A percentile compares a stretch with the other conserved stretches of the same genome.
Conservation (phyloP, 2,113 vertebrate species). For the Notothenia coriiceps region DNA sequence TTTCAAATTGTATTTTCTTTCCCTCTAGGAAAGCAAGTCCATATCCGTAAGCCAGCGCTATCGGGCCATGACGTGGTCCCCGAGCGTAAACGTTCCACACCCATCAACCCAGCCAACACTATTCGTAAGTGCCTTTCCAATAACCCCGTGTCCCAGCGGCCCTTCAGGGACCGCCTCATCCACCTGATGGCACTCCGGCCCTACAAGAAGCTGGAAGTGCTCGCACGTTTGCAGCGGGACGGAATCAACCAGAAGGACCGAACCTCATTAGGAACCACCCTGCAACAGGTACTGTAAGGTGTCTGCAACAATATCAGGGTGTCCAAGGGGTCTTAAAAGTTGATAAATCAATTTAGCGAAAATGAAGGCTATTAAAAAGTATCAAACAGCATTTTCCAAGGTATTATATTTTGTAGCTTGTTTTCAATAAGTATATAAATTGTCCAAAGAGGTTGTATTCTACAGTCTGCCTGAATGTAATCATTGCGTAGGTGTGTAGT, state of each 20-base stretch:
- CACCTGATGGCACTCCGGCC: constrained; percentile 91
- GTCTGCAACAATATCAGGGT: too few relatives aligned
- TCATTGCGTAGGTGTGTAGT: too few relatives aligned
- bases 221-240: constrained; percentile 90
- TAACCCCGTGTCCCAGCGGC: constrained; percentile 86
- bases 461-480: too few relatives aligned
- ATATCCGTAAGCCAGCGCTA: constrained; percentile 87
- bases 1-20: not conserved
- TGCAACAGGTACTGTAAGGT: constrained; percentile 78
- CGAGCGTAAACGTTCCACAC: constrained; percentile 90
- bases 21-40: constrained; percentile 87
- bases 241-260: constrained; percentile 92
- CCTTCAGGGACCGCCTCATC: constrained; percentile 90
- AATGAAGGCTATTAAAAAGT: too few relatives aligned
- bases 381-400: too few relatives aligned
- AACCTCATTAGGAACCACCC: constrained; percentile 79
- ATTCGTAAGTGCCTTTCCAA: constrained; percentile 86
- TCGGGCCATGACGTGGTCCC: constrained; percentile 85
- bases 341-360: too few relatives aligned
- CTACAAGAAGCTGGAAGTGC: constrained; percentile 95
- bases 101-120: constrained; percentile 89
- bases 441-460: too few relatives aligned
- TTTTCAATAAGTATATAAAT: too few relatives aligned
- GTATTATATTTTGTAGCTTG: too few relatives aligned
- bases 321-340: too few relatives aligned